These are phyloP conservation scores for Dromius quadrimaculatus DNA, from an alignment of 2,888 invertebrate genomes.

Conservation along the genomic window DNA sequence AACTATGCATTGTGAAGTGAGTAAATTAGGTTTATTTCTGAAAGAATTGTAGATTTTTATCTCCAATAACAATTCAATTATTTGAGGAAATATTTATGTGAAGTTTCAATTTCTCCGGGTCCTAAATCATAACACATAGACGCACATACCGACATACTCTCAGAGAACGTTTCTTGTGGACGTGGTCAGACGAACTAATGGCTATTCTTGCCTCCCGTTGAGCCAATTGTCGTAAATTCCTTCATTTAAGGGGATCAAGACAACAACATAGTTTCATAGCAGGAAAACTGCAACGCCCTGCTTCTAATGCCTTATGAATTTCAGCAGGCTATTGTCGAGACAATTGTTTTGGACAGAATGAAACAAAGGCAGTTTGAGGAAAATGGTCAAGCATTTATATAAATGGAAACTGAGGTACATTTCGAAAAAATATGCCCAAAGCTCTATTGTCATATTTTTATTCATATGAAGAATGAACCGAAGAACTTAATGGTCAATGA, in stretches of 20 bases:
- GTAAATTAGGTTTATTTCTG: too few species aligned
- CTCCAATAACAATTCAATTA: neutral
- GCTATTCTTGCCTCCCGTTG: conserved; percentile 4
- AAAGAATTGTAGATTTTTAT: conserved; percentile 11
- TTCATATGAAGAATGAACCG: neutral
- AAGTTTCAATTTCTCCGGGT: conserved; percentile 8
- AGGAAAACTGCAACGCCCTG: neutral
- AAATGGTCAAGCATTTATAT: neutral
- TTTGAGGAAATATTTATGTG: neutral
- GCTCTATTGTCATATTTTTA: neutral
- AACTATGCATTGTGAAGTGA: too few species aligned
- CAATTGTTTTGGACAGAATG: conserved; percentile 16
- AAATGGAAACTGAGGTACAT: neutral
- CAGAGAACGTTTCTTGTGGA: neutral
- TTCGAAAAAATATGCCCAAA: neutral
- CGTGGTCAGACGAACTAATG: neutral
- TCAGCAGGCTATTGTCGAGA: too few species aligned
- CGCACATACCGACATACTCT: neutral
- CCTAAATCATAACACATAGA: conserved; percentile 22
- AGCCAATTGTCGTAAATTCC: conserved; percentile 33
- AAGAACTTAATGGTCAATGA: neutral
- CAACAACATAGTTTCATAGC: neutral
- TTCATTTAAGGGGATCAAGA: conserved; percentile 20
- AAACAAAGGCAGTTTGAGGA: neutral
- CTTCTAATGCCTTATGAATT: conserved; percentile 25